Conservation (phyloP, 2,797 vertebrate species). For the Phalanger gymnotis region DNA sequence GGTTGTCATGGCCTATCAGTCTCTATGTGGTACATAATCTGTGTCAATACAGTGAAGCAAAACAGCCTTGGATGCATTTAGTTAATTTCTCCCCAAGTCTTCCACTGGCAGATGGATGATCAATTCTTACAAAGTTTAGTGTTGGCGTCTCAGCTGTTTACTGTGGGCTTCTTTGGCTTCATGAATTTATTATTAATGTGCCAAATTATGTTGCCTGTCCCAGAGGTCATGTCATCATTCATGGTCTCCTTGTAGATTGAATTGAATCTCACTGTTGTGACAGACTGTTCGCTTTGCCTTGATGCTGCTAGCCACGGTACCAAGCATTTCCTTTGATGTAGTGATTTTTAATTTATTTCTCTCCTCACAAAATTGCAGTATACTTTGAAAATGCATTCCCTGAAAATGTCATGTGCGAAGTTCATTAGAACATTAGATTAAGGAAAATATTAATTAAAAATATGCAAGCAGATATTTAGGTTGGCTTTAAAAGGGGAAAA, state of each 20-base stretch:
- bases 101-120: conserved; percentile 47
- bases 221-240: conserved; percentile 70
- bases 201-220: conserved; percentile 63
- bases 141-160: conserved; percentile 63
- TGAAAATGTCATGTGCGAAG: conserved; percentile 73
- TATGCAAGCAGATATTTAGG: conserved; percentile 43
- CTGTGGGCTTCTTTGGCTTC: conserved; percentile 57
- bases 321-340: conserved; percentile 76
- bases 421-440: conserved; percentile 68
- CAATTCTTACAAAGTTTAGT: conserved; percentile 47
- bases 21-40: conserved; percentile 17
- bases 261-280: conserved; percentile 73
- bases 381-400: conserved; percentile 79
- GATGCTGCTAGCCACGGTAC: conserved; percentile 58
- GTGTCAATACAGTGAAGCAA: not conserved
- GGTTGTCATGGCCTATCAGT: conserved; percentile 36
- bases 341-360: conserved; percentile 81
- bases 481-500: conserved; percentile 65
- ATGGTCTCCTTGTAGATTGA: conserved; percentile 64
- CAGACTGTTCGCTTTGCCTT: conserved; percentile 61
- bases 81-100: conserved; percentile 51
- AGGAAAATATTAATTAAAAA: conserved; percentile 75
- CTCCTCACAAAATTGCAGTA: conserved; percentile 73
- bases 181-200: conserved; percentile 73
- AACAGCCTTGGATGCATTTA: conserved; percentile 6